Evolutionary conservation across 2,797 vertebrate genomes (phyloP), one percentile per base, ranked within the genome.

Genomic region (Lophius americanus): DNA sequence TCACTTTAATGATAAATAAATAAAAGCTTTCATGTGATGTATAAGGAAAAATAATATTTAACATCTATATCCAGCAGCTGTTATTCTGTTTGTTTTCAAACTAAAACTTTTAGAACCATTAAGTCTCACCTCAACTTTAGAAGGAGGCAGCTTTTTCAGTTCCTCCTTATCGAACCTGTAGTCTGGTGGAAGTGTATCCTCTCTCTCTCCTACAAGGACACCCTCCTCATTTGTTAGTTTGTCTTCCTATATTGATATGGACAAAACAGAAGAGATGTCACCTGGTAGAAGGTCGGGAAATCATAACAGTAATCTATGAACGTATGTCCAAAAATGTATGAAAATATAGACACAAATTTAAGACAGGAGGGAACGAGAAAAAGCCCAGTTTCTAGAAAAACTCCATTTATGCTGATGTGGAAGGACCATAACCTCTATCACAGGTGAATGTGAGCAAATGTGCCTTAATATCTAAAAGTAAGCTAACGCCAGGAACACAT

Each of bases 121-220:
- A 1, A 4, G 51, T 71, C 75, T 84, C 59, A 93, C 92, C 88
- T 93, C 87, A 13, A 79, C 85, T 72, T 87, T 47, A 6, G 87
- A 85, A 48, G 87, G 49, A 8, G 93, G 90, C 44, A 85, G 69
- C 7, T 90, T 80, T 41, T 78, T 79, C 0, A 74, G 69, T 3
- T 91, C 61, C 0, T 90, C 78, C n/a, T 88, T 36, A 4, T 83
- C 81, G 14, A 91, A 92, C 72, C 93, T 90, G 84, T 93, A 93
- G 0, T 42, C 74, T 54, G 92, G 89, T 43, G 86, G 86, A 36
- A 93, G 35, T 0, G 91, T 57, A 68, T 92, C 90, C 0, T 94
- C 93, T 43, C 88, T 83, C 68, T 93, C 93, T 38, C 93, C 93
- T 0, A 93, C 89, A 32, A 9, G 49, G 23, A 92, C 89, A 7